A percentile compares a stretch with the other conserved stretches of the same genome.
phyloP scores from a whole-genome alignment of 2,888 invertebrate species.

The Sinhomidia bicolor region DNA sequence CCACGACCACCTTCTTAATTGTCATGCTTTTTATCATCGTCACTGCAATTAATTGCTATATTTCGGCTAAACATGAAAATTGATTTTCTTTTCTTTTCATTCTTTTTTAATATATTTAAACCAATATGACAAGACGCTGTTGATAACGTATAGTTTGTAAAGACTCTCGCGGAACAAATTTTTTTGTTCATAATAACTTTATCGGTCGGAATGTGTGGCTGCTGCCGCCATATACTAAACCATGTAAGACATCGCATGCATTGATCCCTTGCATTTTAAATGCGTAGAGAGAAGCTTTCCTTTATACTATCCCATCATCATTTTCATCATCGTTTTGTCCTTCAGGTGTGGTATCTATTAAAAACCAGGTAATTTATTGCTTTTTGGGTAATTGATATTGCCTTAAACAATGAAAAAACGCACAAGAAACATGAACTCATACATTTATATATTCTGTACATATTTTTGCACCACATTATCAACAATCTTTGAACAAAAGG shows the following conservation, averaged over 20 bases:
- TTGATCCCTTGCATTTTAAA: slow-evolving; percentile 55
- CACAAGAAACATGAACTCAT: background rate
- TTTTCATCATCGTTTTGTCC: slow-evolving; percentile 35
- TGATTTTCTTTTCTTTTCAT: background rate
- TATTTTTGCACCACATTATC: slow-evolving; percentile 20
- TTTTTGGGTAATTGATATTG: slow-evolving; percentile 68
- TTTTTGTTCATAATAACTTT: background rate
- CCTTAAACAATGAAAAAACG: slow-evolving; percentile 60
- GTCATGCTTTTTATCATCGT: background rate
- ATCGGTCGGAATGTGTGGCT: background rate
- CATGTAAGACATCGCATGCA: background rate
- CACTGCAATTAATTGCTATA: background rate
- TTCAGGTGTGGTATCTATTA: slow-evolving; percentile 67
- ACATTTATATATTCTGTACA: slow-evolving; percentile 39
- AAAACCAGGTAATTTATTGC: slow-evolving; percentile 62
- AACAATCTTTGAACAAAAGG: background rate
- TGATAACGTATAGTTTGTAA: background rate
- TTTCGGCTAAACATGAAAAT: background rate
- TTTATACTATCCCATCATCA: background rate
- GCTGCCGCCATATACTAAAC: background rate
- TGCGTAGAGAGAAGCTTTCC: slow-evolving; percentile 5
- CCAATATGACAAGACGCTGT: background rate
- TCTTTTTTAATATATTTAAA: slow-evolving; percentile 9
- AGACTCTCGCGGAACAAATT: background rate
- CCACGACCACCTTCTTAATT: too few species aligned